Evolutionary conservation across 2,888 invertebrate genomes (phyloP), one percentile per base, ranked within the genome.

Genomic region (Drosophila macrospina): DNA sequence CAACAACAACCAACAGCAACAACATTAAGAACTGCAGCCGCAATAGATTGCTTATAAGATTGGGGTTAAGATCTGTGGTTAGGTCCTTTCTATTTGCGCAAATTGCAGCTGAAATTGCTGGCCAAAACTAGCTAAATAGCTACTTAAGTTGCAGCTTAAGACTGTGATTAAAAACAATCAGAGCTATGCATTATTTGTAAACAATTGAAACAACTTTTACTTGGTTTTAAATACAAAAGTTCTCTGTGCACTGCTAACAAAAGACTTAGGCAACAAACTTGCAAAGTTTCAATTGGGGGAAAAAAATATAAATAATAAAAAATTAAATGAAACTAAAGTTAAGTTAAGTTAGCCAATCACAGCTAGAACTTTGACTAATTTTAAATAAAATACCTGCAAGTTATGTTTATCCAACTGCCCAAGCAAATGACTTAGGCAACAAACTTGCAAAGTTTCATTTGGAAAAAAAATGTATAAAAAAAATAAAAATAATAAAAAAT

Each of bases 1-100:
- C 54, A 59, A 11, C 55, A 48, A 28, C 64, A 60, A 42, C 50
- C 20, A 20, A 3, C 20, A 20, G 20, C 20, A 48, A 30, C 64
- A 60, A 42, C 50, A 51, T 41, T 41, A 11, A 28, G 45, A 59
- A 15, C 56, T 48, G 16, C 28, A 28, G 11, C 30, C 16, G 24
- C 62, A 60, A 37, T 52, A 47, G 65, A 32, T 70, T 70, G 56
- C 68, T 68, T 39, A 30, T 20, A 52, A 78, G 69, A 82, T 80
- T 77, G 70, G 45, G 81, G 85, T 75, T 86, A 80, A 82, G 72
- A 74, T 69, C 56, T 66, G 59, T 42, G 55, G 48, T 32, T 64
- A 32, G 64, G 41, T 71, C 71, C 76, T 61, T 74, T 75, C 61
- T 45, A 54, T 66, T 70, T 55, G 32, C 34, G 34, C 20, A n/a